Base-by-base conservation (phyloP, 2,888 invertebrate species). In the Pyrochroa serraticornis region DNA sequence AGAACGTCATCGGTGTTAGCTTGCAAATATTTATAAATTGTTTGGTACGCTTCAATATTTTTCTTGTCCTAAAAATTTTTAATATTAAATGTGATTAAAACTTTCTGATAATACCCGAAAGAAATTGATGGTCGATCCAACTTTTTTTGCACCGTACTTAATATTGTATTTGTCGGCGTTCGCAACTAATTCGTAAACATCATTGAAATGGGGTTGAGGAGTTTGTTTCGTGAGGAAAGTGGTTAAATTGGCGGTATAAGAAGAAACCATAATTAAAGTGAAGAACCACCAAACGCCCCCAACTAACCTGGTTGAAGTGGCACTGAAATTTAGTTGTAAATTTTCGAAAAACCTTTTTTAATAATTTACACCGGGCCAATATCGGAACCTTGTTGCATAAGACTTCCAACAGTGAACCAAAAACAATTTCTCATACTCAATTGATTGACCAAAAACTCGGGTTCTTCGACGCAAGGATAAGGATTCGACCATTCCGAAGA, bases 281-380 rank as follows among this genome's bases (percentile, higher is more conserved):
- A 95, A 95, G 74, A 94, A 94, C 90, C 92, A 93, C 94, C 92
- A 92, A 72, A 89, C 88, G 58, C 92, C 91, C 2, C 93, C 95
- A 6, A 95, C 88, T 81, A 94, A 89, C 61, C 95, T 84, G 0
- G 95, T 95, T 0, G 94, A 94, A 10, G 91, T 87, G 3, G 95
- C 93, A 72, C 95, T 93, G 51, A 60, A 58, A 58, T n/a, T n/a
- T n/a, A n/a, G n/a, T n/a, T n/a, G n/a, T n/a, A n/a, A n/a, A n/a
- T n/a, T n/a, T n/a, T n/a, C 22, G 22, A 22, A 22, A 22, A 22
- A 3, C 1, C 7, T 3, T 12, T 5, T 2, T 33, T 30, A 30
- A 9, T 22, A 7, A 30, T 46, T 83, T 80, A 91, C 91, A 90
- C 90, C 0, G 93, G 92, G 1, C 91, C 91, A 68, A 93, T 87